A percentile compares a stretch with the other conserved stretches of the same genome.
phyloP scores from a whole-genome alignment of 2,113 vertebrate genomes.

The Menidia beryllina region DNA sequence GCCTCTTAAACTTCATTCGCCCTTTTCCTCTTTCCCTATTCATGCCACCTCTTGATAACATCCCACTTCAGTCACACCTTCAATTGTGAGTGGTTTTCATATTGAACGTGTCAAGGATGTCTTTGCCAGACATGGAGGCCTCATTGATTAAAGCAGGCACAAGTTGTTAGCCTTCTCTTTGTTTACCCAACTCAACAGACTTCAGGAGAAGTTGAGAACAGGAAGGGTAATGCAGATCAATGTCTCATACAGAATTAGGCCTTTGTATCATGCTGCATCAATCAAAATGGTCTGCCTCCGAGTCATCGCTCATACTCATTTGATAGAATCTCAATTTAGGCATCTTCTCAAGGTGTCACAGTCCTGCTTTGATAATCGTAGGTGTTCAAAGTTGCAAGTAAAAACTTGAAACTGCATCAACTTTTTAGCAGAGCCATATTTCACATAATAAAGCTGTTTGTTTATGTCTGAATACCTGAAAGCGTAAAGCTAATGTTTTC shows the following conservation, averaged over 20 bases:
- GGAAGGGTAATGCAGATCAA: conserved; percentile 48
- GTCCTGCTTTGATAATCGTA: neutral
- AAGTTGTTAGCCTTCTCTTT: conserved; percentile 54
- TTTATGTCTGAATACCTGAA: conserved; percentile 21
- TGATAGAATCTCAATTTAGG: conserved; percentile 53
- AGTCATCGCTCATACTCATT: conserved; percentile 47
- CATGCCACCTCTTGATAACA: conserved; percentile 3
- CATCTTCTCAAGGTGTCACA: conserved; percentile 52
- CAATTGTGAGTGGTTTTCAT: conserved; percentile 17
- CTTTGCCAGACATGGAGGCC: conserved; percentile 20
- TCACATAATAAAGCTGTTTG: conserved; percentile 24
- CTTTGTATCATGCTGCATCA: conserved; percentile 39
- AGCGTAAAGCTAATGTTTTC: conserved; percentile 9
- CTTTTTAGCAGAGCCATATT: conserved; percentile 18
- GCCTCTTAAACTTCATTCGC: neutral
- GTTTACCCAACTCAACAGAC: conserved; percentile 47
- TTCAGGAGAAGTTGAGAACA: conserved; percentile 3
- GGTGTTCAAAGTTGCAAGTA: neutral
- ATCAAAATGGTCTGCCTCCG: conserved; percentile 33
- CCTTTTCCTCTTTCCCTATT: neutral
- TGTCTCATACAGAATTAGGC: conserved; percentile 45
- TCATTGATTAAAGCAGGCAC: conserved; percentile 56
- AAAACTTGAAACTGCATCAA: conserved; percentile 25
- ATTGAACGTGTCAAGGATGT: conserved; percentile 22
- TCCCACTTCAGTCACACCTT: conserved; percentile 7